Evolutionary conservation across 2,113 vertebrate species (phyloP).

Genomic region (Actenoides hombroni): DNA sequence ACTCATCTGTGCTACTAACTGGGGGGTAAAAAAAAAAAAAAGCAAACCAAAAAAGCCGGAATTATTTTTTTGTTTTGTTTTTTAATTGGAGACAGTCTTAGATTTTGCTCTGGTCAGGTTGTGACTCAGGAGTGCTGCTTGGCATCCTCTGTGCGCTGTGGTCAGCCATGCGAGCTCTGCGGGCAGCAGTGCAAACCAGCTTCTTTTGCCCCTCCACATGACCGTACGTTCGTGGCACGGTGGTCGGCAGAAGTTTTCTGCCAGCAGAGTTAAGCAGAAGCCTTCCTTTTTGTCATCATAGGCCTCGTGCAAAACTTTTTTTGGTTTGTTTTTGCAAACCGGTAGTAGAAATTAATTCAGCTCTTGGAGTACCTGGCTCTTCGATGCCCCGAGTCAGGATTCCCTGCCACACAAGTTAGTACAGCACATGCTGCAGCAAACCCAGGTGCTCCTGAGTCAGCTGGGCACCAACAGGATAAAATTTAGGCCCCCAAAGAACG

Average conservation of each 20-base stretch:
- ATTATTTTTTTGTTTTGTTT: background rate
- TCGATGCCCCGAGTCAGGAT: background rate
- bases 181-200: background rate
- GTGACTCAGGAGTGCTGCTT: background rate
- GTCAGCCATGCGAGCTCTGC: background rate
- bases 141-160: background rate
- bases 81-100: background rate
- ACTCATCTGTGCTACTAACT: background rate
- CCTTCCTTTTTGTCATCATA: background rate
- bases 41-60: background rate
- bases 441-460: background rate
- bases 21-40: background rate
- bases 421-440: background rate
- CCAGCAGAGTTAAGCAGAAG: background rate
- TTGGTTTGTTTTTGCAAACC: background rate
- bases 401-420: background rate
- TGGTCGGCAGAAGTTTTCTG: background rate
- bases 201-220: background rate
- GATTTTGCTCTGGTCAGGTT: slow-evolving; percentile 3
- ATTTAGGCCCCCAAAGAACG: background rate
- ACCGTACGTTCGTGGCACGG: rapidly evolving
- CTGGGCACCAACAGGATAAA: background rate
- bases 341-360: background rate
- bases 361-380: background rate
- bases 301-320: background rate